Evolutionary conservation across 2,888 invertebrate genomes (phyloP).

Genomic region (Philopedon plagiatum): DNA sequence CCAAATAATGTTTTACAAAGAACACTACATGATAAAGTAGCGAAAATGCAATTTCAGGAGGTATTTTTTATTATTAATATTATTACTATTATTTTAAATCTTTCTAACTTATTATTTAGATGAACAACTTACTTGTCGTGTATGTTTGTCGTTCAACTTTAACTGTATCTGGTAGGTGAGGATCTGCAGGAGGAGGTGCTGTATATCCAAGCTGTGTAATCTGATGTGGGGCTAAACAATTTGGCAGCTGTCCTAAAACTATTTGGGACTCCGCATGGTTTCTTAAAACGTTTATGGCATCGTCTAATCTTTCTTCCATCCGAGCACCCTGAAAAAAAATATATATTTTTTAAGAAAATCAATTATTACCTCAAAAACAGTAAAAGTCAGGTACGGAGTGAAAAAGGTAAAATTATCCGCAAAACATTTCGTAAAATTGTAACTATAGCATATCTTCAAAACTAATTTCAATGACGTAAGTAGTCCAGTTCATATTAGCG

Average conservation of each 20-base stretch:
- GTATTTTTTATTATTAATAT: too few species aligned
- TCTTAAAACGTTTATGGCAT: constrained; percentile 94
- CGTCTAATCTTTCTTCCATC: constrained; percentile 96
- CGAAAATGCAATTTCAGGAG: too few species aligned
- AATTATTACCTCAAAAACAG: too few species aligned
- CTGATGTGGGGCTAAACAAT: constrained; percentile 68
- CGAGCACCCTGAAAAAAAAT: constrained; percentile 79
- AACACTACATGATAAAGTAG: too few species aligned
- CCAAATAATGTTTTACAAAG: too few species aligned
- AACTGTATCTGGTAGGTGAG: constrained; percentile 66
- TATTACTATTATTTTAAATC: too few species aligned
- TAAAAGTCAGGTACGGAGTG: too few species aligned
- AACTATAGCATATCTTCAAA: too few species aligned
- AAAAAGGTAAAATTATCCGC: too few species aligned
- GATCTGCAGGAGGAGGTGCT: constrained; percentile 68
- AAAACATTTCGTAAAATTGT: too few species aligned
- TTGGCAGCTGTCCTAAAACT: constrained; percentile 67
- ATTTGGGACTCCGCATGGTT: constrained; percentile 92
- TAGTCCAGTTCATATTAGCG: too few species aligned
- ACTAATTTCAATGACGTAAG: too few species aligned
- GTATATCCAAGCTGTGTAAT: constrained; percentile 72
- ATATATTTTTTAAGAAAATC: not conserved
- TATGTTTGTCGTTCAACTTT: constrained; percentile 69
- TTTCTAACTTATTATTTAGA: not conserved
- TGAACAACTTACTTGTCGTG: constrained; percentile 66